Conservation (phyloP, 2,113 vertebrate species). For the Hyperopisus bebe region DNA sequence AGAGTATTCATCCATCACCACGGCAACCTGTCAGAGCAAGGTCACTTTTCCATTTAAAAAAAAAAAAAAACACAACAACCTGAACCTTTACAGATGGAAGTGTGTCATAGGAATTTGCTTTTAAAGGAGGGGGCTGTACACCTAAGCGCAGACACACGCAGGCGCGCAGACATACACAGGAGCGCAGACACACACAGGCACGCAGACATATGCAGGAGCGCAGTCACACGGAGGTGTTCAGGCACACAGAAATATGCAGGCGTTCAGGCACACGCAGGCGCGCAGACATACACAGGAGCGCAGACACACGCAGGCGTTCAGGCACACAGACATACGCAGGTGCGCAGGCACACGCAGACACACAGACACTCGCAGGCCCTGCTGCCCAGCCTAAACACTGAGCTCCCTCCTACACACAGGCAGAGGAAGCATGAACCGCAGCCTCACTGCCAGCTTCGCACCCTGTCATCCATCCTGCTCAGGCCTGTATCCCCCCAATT, state of each 20-base stretch:
- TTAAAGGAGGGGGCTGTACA: background rate
- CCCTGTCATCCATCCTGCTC: background rate
- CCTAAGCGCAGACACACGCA: background rate
- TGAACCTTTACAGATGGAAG: background rate
- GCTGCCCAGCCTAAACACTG: background rate
- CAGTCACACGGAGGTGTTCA: background rate
- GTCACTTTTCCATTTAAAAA: background rate
- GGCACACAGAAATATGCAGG: background rate
- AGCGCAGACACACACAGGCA: background rate
- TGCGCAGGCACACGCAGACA: background rate
- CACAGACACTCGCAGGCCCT: background rate
- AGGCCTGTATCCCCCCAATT: background rate
- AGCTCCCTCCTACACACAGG: background rate
- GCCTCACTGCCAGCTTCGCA: background rate
- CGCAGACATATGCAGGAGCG: too few species aligned
- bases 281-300: too few species aligned
- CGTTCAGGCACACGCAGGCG: background rate
- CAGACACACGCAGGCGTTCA: background rate
- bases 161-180: background rate
- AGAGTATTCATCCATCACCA: background rate
- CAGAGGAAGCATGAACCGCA: background rate
- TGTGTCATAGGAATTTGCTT: background rate
- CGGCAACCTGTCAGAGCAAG: background rate
- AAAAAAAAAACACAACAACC: background rate
- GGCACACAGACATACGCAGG: too few species aligned